These are phyloP conservation scores for Leptosomus discolor DNA, from an alignment of 2,113 vertebrate genomes.

Conservation along the genomic window DNA sequence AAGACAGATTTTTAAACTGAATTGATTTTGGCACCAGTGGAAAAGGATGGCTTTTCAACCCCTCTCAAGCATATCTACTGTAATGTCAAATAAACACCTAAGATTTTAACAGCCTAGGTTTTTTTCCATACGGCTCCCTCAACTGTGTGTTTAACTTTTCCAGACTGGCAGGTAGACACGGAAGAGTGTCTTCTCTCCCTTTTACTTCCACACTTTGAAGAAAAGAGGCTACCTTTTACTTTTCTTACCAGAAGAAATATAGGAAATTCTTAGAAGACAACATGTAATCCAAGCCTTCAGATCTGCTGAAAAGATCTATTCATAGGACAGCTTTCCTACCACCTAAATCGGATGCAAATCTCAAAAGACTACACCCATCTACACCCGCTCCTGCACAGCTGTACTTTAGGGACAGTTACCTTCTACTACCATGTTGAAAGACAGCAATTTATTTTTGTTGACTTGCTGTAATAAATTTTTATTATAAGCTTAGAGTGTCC, in stretches of 20 bases:
- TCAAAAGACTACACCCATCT: background rate
- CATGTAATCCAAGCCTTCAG: background rate
- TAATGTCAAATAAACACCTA: background rate
- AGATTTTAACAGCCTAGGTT: background rate
- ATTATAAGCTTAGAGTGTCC: background rate
- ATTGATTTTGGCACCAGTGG: background rate
- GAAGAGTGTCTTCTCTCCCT: background rate
- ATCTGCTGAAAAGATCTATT: background rate
- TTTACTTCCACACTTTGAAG: background rate
- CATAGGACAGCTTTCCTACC: background rate
- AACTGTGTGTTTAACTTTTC: background rate
- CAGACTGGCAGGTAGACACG: background rate
- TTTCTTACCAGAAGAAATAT: background rate
- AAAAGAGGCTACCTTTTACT: background rate
- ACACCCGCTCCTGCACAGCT: background rate
- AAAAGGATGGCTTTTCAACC: background rate
- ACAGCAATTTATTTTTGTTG: background rate
- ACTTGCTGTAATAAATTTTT: background rate
- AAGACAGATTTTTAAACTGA: background rate
- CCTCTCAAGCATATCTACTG: background rate
- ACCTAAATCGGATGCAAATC: background rate
- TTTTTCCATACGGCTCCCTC: background rate
- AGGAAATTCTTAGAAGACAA: background rate
- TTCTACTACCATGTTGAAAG: background rate
- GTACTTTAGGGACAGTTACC: background rate